Evolutionary conservation across 1,140 invertebrate species (phyloP).

Genomic region (Pseudomyrmex dendroicus): DNA sequence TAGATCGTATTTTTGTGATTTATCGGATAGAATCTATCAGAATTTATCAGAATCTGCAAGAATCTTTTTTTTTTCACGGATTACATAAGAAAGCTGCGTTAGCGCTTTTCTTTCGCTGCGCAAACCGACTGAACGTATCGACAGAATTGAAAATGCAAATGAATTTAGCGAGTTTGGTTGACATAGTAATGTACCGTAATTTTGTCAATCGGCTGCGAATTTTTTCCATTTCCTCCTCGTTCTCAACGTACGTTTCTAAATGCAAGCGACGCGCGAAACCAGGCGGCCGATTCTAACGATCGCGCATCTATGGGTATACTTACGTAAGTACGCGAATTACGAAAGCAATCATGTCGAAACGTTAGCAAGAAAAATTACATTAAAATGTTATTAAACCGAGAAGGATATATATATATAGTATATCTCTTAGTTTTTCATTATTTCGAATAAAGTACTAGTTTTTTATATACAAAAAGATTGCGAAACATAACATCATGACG

Average conservation of each 20-base stretch:
- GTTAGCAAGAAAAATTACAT: background rate
- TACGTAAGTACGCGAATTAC: constrained; percentile 56
- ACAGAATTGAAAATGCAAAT: constrained; percentile 31
- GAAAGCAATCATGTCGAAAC: background rate
- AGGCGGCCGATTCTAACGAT: too few species aligned
- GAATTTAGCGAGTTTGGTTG: constrained; percentile 26
- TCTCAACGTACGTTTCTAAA: constrained; percentile 29
- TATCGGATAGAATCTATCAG: too few species aligned
- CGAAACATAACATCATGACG: background rate
- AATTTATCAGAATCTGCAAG: too few species aligned
- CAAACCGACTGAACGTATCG: background rate
- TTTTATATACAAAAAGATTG: background rate
- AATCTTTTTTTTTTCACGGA: background rate
- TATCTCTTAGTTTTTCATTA: too few species aligned
- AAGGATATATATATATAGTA: background rate
- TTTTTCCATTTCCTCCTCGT: background rate
- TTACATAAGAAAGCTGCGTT: background rate
- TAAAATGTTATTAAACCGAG: constrained; percentile 10
- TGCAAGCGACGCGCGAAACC: constrained; percentile 7
- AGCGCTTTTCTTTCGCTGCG: background rate
- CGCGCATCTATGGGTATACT: constrained; percentile 39
- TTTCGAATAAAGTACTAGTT: background rate
- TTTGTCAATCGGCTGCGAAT: background rate
- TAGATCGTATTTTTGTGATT: background rate
- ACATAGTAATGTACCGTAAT: constrained; percentile 24